Percentiles rank a stretch among this genome's conserved stretches.
These are phyloP conservation scores for Phrynocephalus vlangalii DNA, from an alignment of 2,797 vertebrate species.

Conservation along the genomic window DNA sequence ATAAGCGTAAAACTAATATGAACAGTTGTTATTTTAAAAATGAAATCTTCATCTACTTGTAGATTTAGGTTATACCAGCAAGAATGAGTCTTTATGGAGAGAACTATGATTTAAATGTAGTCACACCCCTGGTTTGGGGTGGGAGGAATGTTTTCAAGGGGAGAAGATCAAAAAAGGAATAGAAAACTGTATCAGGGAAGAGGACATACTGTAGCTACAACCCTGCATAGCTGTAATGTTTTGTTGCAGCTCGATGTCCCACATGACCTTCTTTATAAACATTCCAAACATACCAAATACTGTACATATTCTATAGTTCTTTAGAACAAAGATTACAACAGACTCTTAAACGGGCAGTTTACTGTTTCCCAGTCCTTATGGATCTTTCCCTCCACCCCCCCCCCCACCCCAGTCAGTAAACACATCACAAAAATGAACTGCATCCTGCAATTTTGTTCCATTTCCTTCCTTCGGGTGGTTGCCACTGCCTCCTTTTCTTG, in stretches of 20 bases:
- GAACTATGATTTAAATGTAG: too few relatives aligned
- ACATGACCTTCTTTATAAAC: background rate
- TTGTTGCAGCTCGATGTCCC: background rate
- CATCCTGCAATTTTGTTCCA: background rate
- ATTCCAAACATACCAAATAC: conserved; percentile 8
- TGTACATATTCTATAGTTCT: background rate
- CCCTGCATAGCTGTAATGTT: background rate
- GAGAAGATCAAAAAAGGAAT: background rate
- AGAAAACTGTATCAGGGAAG: background rate
- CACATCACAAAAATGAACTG: background rate
- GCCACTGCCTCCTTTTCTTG: background rate
- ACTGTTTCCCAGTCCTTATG: background rate
- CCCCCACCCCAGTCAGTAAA: background rate
- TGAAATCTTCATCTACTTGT: too few relatives aligned
- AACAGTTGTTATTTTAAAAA: too few relatives aligned
- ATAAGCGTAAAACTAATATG: too few relatives aligned
- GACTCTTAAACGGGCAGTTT: background rate
- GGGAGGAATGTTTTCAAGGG: background rate
- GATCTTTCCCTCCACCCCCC: background rate
- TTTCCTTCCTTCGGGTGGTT: background rate
- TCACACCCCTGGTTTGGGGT: too few relatives aligned
- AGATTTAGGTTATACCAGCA: too few relatives aligned
- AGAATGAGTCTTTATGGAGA: too few relatives aligned
- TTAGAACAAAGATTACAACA: conserved; percentile 4
- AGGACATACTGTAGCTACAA: background rate